phyloP scores from a whole-genome alignment of 2,113 vertebrate species.

The Pygoscelis antarcticus region DNA sequence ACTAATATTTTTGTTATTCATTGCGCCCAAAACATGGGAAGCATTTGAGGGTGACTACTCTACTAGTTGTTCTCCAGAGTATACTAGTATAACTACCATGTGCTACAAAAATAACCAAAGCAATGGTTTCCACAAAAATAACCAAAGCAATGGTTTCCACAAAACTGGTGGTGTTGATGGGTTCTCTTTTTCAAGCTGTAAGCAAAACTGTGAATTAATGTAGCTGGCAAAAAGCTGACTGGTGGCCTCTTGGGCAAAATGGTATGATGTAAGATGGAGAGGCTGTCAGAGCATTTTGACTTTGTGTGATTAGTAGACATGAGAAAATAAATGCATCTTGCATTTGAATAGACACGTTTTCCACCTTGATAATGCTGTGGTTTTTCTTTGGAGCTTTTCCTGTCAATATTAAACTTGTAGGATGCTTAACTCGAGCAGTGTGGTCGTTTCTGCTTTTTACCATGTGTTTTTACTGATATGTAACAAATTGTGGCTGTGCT shows the following conservation, averaged over 20 bases:
- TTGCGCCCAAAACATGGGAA: background rate
- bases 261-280: background rate
- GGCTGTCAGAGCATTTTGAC: background rate
- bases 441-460: background rate
- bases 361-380: background rate
- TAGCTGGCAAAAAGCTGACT: background rate
- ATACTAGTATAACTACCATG: fast-evolving
- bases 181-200: background rate
- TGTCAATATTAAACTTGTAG: background rate
- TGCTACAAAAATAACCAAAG: background rate
- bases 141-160: background rate
- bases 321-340: background rate
- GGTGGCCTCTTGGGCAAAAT: background rate
- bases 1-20: background rate
- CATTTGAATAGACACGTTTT: background rate
- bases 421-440: background rate
- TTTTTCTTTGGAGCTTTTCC: background rate
- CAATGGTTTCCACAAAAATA: background rate
- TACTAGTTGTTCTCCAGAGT: background rate
- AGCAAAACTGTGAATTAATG: background rate
- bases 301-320: background rate
- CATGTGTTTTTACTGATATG: constrained; percentile 28
- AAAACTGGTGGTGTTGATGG: background rate
- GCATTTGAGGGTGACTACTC: background rate
- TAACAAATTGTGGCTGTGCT: background rate